Percentiles rank a stretch among this genome's conserved stretches.
Evolutionary conservation across 2,113 vertebrate genomes (phyloP).

Genomic region (Lagenorhynchus albirostris): DNA sequence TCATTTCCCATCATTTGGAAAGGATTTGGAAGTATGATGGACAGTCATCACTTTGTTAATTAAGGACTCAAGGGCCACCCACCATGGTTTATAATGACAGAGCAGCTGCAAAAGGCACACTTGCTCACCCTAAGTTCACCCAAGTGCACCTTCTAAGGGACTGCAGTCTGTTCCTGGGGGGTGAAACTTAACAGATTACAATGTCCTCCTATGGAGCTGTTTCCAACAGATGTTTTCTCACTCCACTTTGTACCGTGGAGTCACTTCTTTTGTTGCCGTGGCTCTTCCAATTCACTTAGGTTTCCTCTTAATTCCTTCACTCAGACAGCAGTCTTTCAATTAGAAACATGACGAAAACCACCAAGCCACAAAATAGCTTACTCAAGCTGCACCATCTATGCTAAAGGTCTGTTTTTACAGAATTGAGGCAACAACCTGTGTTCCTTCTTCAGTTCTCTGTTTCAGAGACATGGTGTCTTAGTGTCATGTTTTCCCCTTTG

Average conservation of each 20-base stretch:
- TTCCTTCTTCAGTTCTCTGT: neutral
- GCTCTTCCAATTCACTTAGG: neutral
- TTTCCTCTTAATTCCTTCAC: slow-evolving; percentile 45
- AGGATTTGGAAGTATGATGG: slow-evolving; percentile 60
- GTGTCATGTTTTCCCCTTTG: neutral
- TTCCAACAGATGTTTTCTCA: neutral
- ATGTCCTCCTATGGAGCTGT: neutral
- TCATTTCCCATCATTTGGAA: slow-evolving; percentile 59
- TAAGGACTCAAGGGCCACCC: slow-evolving; percentile 62
- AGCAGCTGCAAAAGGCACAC: slow-evolving; percentile 47
- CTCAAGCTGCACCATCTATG: neutral
- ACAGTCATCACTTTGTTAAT: slow-evolving; percentile 60
- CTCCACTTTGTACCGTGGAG: neutral
- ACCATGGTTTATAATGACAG: slow-evolving; percentile 44
- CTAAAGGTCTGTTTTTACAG: slow-evolving; percentile 20
- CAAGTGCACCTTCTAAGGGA: neutral
- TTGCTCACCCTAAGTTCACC: neutral
- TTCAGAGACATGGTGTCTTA: neutral
- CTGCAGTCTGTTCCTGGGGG: slow-evolving; percentile 21
- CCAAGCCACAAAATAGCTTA: neutral
- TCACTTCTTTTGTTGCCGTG: slow-evolving; percentile 37
- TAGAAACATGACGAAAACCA: slow-evolving; percentile 36
- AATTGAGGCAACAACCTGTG: neutral
- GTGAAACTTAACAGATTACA: neutral
- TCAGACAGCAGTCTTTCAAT: neutral